Percentiles rank a stretch among this genome's conserved stretches.
Conservation (phyloP, 2,797 vertebrate genomes). For the Clarias pachynema region DNA sequence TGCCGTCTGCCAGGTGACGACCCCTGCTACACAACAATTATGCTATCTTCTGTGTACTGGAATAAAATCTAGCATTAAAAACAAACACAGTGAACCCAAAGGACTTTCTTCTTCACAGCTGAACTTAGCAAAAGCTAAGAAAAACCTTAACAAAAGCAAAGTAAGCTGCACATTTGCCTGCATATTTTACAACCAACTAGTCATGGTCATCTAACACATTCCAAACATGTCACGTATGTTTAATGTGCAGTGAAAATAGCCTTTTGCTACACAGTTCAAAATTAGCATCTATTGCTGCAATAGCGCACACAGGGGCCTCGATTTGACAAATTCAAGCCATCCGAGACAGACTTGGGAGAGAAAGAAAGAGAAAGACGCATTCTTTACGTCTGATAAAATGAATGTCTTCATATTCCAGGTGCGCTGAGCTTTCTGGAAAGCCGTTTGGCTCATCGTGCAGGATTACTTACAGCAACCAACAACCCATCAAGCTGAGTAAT, state of each 20-base stretch:
- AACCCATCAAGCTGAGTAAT: slow-evolving; percentile 68
- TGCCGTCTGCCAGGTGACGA: neutral
- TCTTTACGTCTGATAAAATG: slow-evolving; percentile 55
- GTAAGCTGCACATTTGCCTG: neutral
- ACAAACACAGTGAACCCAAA: neutral
- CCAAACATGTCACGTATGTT: slow-evolving; percentile 45
- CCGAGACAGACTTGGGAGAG: slow-evolving; percentile 3
- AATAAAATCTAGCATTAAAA: neutral
- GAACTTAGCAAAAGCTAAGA: neutral
- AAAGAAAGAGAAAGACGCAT: slow-evolving; percentile 5
- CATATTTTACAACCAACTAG: slow-evolving; percentile 21
- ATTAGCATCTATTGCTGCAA: slow-evolving; percentile 46
- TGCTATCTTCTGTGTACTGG: neutral
- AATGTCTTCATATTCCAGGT: slow-evolving; percentile 60
- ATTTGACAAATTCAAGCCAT: slow-evolving; percentile 43
- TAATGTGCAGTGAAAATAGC: slow-evolving; percentile 46
- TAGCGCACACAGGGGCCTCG: slow-evolving; percentile 16
- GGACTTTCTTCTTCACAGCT: neutral
- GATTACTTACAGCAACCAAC: slow-evolving; percentile 58
- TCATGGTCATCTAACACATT: slow-evolving; percentile 33
- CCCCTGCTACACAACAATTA: neutral
- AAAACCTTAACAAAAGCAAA: neutral
- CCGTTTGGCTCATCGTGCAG: slow-evolving; percentile 61
- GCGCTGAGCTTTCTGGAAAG: slow-evolving; percentile 48
- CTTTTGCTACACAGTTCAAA: slow-evolving; percentile 23